Percentiles rank a stretch among this genome's conserved stretches.
phyloP scores from a whole-genome alignment of 1,140 invertebrate genomes.

The Leptinotarsa texana region DNA sequence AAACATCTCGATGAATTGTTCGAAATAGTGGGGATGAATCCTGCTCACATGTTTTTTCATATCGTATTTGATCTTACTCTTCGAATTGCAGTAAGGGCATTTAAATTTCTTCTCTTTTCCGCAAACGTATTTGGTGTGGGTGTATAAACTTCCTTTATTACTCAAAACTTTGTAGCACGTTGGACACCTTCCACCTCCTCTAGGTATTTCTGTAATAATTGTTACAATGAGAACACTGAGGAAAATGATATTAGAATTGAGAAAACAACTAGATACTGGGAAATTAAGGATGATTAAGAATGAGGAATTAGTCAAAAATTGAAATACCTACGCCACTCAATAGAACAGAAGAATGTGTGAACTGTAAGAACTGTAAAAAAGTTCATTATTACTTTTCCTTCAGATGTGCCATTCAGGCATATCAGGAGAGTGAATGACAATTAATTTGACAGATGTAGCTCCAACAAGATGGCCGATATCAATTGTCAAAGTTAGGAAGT shows the following conservation, averaged over 20 bases:
- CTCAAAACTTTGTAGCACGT: constrained; percentile 46
- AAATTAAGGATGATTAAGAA: not conserved
- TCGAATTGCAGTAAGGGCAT: constrained; percentile 61
- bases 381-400: no score
- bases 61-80: constrained; percentile 36
- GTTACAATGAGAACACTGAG: not conserved
- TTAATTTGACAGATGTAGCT: no score
- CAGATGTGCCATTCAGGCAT: no score
- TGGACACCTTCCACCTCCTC: constrained; percentile 46
- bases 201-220: not conserved
- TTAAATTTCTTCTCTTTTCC: constrained; percentile 59
- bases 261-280: no score
- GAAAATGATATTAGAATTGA: no score
- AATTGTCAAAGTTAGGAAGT: no score
- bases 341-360: no score
- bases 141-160: constrained; percentile 59
- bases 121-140: constrained; percentile 60
- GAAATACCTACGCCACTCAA: no score
- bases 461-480: no score
- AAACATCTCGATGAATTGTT: constrained; percentile 7
- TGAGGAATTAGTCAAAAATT: not conserved
- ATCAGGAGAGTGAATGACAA: no score
- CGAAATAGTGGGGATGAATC: constrained; percentile 15
- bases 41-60: constrained; percentile 32
- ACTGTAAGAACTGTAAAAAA: no score